These are phyloP conservation scores for Drosophila parabipectinata DNA, from an alignment of 1,140 invertebrate species.

Conservation along the genomic window DNA sequence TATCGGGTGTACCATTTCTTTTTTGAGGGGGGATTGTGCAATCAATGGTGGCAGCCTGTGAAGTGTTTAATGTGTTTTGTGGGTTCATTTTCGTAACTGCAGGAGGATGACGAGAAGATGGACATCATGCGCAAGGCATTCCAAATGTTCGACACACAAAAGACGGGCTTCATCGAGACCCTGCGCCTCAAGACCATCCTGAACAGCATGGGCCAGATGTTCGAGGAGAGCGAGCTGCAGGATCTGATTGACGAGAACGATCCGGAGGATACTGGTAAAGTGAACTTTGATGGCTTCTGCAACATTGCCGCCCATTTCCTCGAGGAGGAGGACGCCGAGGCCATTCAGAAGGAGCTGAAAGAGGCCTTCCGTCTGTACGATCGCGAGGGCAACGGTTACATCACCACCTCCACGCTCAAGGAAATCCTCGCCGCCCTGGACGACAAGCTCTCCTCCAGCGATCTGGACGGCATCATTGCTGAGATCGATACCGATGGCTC, in stretches of 20 bases:
- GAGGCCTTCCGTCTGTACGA: slow-evolving; percentile 94
- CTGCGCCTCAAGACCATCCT: slow-evolving; percentile 95
- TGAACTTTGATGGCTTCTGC: slow-evolving; percentile 97
- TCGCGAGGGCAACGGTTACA: slow-evolving; percentile 95
- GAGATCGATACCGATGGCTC: slow-evolving; percentile 97
- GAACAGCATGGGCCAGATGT: slow-evolving; percentile 97
- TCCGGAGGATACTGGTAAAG: slow-evolving; percentile 93
- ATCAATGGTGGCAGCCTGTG: neutral
- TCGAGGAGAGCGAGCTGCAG: slow-evolving; percentile 94
- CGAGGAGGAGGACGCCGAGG: slow-evolving; percentile 95
- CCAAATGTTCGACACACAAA: slow-evolving; percentile 97
- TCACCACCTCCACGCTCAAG: slow-evolving; percentile 94
- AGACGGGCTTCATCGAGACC: slow-evolving; percentile 95
- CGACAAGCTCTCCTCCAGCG: slow-evolving; percentile 93
- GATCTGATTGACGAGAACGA: slow-evolving; percentile 93
- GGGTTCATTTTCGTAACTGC: slow-evolving; percentile 25
- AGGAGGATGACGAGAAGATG: slow-evolving; percentile 90
- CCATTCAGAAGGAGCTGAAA: slow-evolving; percentile 96
- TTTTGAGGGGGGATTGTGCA: slow-evolving; percentile 20
- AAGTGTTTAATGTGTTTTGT: slow-evolving; percentile 16
- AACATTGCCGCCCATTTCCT: slow-evolving; percentile 95
- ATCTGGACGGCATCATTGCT: slow-evolving; percentile 95
- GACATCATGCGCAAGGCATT: slow-evolving; percentile 96
- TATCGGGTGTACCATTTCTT: slow-evolving; percentile 15
- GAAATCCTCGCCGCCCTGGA: slow-evolving; percentile 96